Conservation (phyloP, 2,797 vertebrate species). For the Squalus acanthias region DNA sequence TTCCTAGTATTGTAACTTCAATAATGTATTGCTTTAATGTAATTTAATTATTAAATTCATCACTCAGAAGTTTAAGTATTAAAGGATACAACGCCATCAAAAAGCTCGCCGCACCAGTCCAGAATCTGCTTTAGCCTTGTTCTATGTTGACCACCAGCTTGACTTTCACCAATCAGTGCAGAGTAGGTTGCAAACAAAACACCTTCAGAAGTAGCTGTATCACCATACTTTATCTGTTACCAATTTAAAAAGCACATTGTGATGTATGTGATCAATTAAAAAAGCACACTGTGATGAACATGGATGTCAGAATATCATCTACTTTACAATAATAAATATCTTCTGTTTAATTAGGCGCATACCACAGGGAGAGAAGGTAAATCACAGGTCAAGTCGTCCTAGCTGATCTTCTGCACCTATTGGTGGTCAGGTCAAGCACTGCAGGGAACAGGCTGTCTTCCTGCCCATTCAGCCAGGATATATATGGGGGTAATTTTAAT, state of each 20-base stretch:
- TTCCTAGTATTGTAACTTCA: neutral
- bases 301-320: neutral
- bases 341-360: neutral
- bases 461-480: neutral
- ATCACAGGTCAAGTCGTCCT: neutral
- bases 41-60: neutral
- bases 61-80: neutral
- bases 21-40: neutral
- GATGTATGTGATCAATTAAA: conserved; percentile 45
- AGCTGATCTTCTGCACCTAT: neutral
- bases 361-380: neutral
- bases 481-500: neutral
- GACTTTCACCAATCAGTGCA: conserved; percentile 93
- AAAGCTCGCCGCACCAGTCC: conserved; percentile 88
- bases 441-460: neutral
- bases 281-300: neutral
- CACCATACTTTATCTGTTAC: conserved; percentile 89
- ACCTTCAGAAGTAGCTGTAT: conserved; percentile 98
- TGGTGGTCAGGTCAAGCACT: neutral
- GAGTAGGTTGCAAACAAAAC: conserved; percentile 97
- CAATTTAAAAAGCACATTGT: neutral
- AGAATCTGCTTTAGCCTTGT: conserved; percentile 90
- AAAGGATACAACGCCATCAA: conserved; percentile 95
- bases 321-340: neutral
- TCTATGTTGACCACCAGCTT: conserved; percentile 89